Conservation (phyloP, 2,888 invertebrate genomes). For the Bugulina stolonifera region DNA sequence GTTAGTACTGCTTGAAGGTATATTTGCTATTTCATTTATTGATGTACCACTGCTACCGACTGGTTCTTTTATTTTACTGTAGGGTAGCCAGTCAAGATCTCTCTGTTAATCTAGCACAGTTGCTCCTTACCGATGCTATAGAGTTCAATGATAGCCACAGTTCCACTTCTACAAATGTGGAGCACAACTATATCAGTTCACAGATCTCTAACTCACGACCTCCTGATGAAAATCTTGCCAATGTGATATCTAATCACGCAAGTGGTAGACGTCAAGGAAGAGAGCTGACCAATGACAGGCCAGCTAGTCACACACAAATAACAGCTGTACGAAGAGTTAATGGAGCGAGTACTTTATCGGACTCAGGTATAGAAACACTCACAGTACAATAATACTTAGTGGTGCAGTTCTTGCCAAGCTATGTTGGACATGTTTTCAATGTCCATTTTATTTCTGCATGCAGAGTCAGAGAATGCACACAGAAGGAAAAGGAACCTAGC, state of each 20-base stretch:
- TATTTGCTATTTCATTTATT: no score
- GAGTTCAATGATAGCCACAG: not conserved
- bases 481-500: not conserved
- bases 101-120: slow-evolving; percentile 1
- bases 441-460: not conserved
- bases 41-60: no score
- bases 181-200: not conserved
- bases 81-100: not conserved
- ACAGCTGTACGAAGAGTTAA: not conserved
- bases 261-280: not conserved
- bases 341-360: not conserved
- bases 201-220: not conserved
- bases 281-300: not conserved
- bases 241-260: not conserved
- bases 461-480: not conserved
- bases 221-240: not conserved
- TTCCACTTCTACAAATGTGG: not conserved
- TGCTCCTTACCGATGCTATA: slow-evolving; percentile 7
- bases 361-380: not conserved
- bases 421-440: not conserved
- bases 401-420: not conserved
- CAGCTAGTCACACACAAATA: no score
- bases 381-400: not conserved
- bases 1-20: no score
- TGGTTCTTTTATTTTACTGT: not conserved